Base-by-base conservation (phyloP, 2,888 invertebrate genomes). In the Thereva nobilitata region DNA sequence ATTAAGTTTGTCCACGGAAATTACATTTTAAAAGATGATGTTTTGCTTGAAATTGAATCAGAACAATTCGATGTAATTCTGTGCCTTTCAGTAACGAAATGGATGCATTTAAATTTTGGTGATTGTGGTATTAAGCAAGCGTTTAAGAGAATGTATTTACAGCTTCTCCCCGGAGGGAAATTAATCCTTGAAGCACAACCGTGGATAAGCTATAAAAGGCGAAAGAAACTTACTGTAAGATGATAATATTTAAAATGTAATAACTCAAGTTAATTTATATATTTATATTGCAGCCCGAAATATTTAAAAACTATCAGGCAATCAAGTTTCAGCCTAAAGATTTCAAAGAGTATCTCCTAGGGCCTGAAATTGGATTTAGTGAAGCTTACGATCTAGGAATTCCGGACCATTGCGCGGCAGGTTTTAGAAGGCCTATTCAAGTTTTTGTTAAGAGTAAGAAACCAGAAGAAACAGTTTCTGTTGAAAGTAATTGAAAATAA, bases 91-190 rank as follows among this genome's bases (percentile, higher is more conserved):
- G 86, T 94, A 34, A 93, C 94, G 4, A 95, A 95, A 78, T 95
- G 95, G 95, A 86, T 95, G 72, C 95, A 95, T 75, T 83, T 93
- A 37, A 95, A 95, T 80, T 92, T 89, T 84, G 93, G 94, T 8
- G 95, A 95, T 79, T 84, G 83, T 4, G 95, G 94, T 3, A 79
- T 95, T 52, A 92, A 92, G 75, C 85, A 90, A 70, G 86, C 90
- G 9, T 95, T 95, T 78, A 85, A 86, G 72, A 84, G 94, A 52
- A 90, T 92, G 83, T 91, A 85, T 75, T 83, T 85, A 0, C 92
- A 93, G 75, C 80, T 95, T 23, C 83, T 86, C 23, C 87, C 89
- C 0, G 92, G 92, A 2, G 95, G 95, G 0, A 85, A 85, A 59
- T 82, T 95, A 5, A 84, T 95, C 59, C 80, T 95, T 6, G 95